A percentile compares a stretch with the other conserved stretches of the same genome.
These are phyloP conservation scores for Scaptomyza pallida DNA, from an alignment of 1,140 invertebrate species.

Conservation along the genomic window DNA sequence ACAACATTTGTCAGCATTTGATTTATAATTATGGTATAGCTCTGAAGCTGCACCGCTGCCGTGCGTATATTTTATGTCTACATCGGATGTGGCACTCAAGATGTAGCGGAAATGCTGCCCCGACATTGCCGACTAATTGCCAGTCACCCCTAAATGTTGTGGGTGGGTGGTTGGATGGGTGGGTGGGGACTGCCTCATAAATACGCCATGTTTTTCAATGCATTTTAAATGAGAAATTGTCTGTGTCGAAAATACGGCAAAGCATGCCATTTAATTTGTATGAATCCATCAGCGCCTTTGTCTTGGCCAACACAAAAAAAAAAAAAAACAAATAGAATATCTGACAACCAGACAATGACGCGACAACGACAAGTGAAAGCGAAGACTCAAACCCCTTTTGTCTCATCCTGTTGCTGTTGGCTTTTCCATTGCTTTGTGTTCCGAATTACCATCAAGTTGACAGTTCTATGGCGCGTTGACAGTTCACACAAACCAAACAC, in stretches of 20 bases:
- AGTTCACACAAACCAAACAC: slow-evolving; percentile 64
- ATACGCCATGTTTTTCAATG: slow-evolving; percentile 69
- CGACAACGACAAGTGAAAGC: slow-evolving; percentile 58
- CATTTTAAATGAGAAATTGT: slow-evolving; percentile 76
- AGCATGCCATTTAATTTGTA: slow-evolving; percentile 73
- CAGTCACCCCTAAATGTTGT: slow-evolving; percentile 23
- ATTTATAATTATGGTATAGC: slow-evolving; percentile 31
- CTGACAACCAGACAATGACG: slow-evolving; percentile 32
- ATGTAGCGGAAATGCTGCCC: slow-evolving; percentile 54
- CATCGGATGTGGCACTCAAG: slow-evolving; percentile 72
- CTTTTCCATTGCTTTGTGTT: slow-evolving; percentile 77
- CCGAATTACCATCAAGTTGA: slow-evolving; percentile 83
- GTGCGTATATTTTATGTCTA: slow-evolving; percentile 24
- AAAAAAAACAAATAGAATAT: neutral
- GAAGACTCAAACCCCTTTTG: neutral
- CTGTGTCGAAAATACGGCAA: slow-evolving; percentile 53
- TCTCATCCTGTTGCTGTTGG: slow-evolving; percentile 44
- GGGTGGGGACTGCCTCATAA: slow-evolving; percentile 57
- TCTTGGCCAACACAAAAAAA: slow-evolving; percentile 45
- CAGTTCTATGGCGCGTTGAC: slow-evolving; percentile 83
- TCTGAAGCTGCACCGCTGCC: slow-evolving; percentile 8
- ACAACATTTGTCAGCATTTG: slow-evolving; percentile 45
- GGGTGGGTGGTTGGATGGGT: neutral
- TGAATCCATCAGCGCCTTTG: slow-evolving; percentile 78
- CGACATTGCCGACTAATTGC: slow-evolving; percentile 68